Evolutionary conservation across 2,888 invertebrate genomes (phyloP), one percentile per base, ranked within the genome.

Genomic region (Melanotus villosus): DNA sequence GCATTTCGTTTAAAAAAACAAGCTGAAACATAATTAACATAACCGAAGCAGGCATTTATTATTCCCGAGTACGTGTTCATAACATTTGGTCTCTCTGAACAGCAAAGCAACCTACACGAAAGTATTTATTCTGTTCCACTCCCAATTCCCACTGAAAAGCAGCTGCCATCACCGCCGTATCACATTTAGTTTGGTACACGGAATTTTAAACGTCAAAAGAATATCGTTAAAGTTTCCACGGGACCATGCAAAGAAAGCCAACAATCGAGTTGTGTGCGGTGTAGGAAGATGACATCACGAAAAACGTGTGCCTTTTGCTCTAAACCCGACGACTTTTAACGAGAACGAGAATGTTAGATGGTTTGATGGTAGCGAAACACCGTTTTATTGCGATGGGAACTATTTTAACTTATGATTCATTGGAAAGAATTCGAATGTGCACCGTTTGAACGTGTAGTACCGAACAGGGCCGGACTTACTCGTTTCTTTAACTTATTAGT

Each of bases 101-200:
- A n/a, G n/a, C n/a, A n/a, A n/a, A 50, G 14, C 58, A 26, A 16
- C 58, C 58, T 58, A 58, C 58, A 41, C 58, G 19, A 34, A 41
- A 41, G 38, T 36, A 36, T 36, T 58, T 58, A 58, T 58, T 36
- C 41, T 26, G 58, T 58, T 41, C 58, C 58, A 58, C 38, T 58
- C 58, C 50, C 50, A 36, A 36, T 36, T 56, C 56, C 56, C 34
- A 56, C 32, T 36, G 41, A 36, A 58, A 19, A 58, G 58, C 58
- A 41, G 58, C 58, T 54, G 54, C 54, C 54, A 54, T 54, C 54
- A 23, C 9, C 41, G 23, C 41, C 41, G 58, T 34, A 36, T 56
- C 36, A 34, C 36, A 56, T 56, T 56, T 56, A 36, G 56, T 36
- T 32, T 32, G 34, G 56, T 36, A 56, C 34, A 56, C 56, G n/a